Evolutionary conservation across 2,113 vertebrate species (phyloP), one percentile per base, ranked within the genome.

Genomic region (Ptyas mucosa): DNA sequence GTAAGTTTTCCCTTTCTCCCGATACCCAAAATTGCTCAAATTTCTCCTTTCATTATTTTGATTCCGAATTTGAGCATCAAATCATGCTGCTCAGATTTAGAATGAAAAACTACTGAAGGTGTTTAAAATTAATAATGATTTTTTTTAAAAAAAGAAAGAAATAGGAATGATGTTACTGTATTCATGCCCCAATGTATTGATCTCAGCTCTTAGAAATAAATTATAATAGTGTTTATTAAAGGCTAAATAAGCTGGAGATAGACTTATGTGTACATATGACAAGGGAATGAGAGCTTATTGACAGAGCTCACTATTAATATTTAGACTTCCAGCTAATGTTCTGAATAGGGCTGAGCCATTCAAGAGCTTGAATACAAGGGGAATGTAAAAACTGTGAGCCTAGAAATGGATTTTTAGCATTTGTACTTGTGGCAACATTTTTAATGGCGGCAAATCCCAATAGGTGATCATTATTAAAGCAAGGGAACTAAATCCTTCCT

Each of bases 131-230:
- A 96, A 96, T 96, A 95, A 94, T 95, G 95, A 92, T 54, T 0
- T 92, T 94, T n/a, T n/a, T n/a, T n/a, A n/a, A n/a, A n/a, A 95
- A 93, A 1, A 90, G 26, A 90, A 97, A 96, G 96, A 93, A 92
- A 96, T 0, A 0, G 5, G 20, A 34, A 93, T 95, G 91, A 94
- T 0, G 0, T 94, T 96, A n/a, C 61, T n/a, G 0, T 69, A 92
- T 94, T 61, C 92, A 92, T 85, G 39, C 34, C 89, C 10, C 5
- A 39, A 86, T 95, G 43, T 95, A 96, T 95, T 95, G 95, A 96
- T 97, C 91, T 94, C 39, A 93, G 49, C 53, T 95, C 93, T 94
- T n/a, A 94, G n/a, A 94, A 85, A 92, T 94, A 94, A 96, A 21
- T 0, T 89, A 54, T 90, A 94, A 93, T 86, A 8, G 91, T 94